These are phyloP conservation scores for Regulus satrapa DNA, from an alignment of 2,113 vertebrate species.

Conservation along the genomic window DNA sequence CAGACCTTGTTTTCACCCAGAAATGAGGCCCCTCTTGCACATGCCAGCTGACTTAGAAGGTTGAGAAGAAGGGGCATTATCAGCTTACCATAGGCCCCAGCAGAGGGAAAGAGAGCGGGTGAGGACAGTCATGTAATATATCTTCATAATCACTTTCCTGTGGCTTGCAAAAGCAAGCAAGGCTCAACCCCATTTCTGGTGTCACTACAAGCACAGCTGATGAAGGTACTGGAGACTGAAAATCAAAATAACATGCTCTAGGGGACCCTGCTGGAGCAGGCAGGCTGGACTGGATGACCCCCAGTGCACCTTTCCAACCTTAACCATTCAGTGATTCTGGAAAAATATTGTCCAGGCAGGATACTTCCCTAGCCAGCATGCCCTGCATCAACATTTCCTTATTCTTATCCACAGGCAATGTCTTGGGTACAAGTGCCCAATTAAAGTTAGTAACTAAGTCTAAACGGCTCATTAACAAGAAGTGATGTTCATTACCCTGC, in stretches of 20 bases:
- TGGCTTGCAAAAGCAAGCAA: background rate
- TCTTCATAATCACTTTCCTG: background rate
- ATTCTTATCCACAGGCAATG: background rate
- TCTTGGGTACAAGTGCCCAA: background rate
- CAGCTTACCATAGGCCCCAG: background rate
- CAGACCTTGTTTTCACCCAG: background rate
- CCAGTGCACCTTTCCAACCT: background rate
- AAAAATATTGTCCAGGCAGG: background rate
- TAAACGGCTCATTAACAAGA: background rate
- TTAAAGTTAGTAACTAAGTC: background rate
- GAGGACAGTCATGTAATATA: background rate
- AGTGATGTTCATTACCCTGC: background rate
- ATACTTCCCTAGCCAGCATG: background rate
- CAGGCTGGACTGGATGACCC: background rate
- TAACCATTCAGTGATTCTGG: background rate
- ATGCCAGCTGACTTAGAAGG: background rate
- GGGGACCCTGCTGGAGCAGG: background rate
- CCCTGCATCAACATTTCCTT: background rate
- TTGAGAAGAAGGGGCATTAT: background rate
- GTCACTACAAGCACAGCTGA: background rate
- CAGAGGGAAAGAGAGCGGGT: background rate
- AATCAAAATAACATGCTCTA: background rate
- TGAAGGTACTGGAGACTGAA: background rate
- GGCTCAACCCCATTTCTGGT: background rate
- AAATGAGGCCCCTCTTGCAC: background rate